Percentiles rank a stretch among this genome's conserved stretches.
These are phyloP conservation scores for Diachrysia chrysitis DNA, from an alignment of 2,888 invertebrate species.

Conservation along the genomic window DNA sequence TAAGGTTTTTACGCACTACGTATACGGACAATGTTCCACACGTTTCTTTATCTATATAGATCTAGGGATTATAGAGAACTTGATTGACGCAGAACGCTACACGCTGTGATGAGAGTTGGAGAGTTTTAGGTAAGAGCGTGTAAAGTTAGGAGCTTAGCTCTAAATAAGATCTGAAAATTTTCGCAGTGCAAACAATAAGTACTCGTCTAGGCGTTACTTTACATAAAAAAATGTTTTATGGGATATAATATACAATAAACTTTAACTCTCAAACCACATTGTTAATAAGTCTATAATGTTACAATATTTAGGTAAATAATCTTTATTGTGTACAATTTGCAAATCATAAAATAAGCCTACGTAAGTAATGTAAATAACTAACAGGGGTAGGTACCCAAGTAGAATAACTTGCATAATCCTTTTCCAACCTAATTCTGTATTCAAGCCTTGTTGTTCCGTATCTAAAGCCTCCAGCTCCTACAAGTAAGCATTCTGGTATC, in stretches of 20 bases:
- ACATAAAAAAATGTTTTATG: too few relatives aligned
- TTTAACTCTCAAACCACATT: neutral
- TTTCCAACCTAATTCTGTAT: slow-evolving; percentile 15
- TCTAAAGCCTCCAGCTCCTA: neutral
- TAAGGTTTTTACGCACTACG: neutral
- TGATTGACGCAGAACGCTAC: too few relatives aligned
- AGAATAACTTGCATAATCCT: neutral
- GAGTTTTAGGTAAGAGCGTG: too few relatives aligned
- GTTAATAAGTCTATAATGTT: neutral
- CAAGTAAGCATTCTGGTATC: neutral
- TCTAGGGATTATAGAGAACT: too few relatives aligned
- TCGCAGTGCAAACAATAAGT: too few relatives aligned
- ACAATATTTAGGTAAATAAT: neutral
- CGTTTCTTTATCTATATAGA: neutral
- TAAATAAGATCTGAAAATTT: too few relatives aligned
- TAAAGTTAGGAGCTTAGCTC: too few relatives aligned
- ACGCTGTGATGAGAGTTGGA: too few relatives aligned
- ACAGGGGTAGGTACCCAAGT: neutral
- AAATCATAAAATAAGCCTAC: neutral
- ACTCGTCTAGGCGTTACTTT: too few relatives aligned
- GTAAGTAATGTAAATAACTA: neutral
- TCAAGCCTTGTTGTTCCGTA: slow-evolving; percentile 8
- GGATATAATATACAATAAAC: neutral
- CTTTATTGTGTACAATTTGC: neutral
- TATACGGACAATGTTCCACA: neutral